A percentile compares a stretch with the other conserved stretches of the same genome.
Conservation (phyloP, 2,888 invertebrate genomes). For the Neoitamus cyanurus region DNA sequence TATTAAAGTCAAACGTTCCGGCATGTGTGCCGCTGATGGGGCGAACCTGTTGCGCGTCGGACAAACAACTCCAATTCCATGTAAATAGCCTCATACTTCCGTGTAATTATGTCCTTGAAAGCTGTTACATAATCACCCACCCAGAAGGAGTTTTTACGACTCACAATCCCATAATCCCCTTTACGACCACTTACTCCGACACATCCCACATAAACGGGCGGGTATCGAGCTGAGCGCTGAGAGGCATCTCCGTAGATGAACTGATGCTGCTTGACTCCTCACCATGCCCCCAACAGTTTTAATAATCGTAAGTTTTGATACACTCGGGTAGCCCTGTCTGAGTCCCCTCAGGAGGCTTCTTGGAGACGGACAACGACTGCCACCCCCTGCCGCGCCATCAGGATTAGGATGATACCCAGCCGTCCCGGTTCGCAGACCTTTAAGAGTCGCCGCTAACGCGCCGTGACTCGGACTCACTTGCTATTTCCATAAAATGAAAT, state of each 20-base stretch:
- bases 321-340: background rate
- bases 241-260: background rate
- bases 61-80: conserved; percentile 1
- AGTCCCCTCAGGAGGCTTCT: background rate
- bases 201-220: background rate
- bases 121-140: background rate
- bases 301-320: conserved; percentile 44
- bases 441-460: background rate
- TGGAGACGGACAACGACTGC: background rate
- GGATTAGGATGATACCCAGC: background rate
- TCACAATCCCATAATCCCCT: conserved; percentile 1
- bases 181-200: conserved; percentile 12
- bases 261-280: background rate
- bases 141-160: conserved; percentile 7
- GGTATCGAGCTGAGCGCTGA: background rate
- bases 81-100: background rate
- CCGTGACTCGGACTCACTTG: background rate
- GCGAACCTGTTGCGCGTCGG: background rate
- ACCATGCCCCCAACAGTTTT: conserved; percentile 10
- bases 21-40: background rate
- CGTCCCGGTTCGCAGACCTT: background rate
- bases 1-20: background rate
- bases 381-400: background rate
- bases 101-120: conserved; percentile 21
- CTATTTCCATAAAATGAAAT: conserved; percentile 38